Percentiles rank a stretch among this genome's conserved stretches.
Evolutionary conservation across 1,140 invertebrate species (phyloP).

Genomic region (Papilio machaon): DNA sequence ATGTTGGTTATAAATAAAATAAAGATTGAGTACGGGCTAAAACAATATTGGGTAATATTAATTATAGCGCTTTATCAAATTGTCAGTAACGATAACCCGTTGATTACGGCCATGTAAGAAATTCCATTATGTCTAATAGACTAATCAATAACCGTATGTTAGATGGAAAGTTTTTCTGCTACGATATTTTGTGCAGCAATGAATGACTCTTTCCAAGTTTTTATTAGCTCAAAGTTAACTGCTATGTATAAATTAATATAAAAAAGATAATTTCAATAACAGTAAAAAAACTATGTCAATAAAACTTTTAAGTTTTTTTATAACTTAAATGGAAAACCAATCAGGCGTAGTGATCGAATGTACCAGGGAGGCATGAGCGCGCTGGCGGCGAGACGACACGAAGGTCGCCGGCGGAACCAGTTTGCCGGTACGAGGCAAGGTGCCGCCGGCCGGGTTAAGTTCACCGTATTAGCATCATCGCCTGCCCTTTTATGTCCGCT

Average conservation of each 20-base stretch:
- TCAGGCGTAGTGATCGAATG: conserved; percentile 64
- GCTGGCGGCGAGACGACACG: conserved; percentile 62
- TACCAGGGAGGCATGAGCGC: conserved; percentile 70
- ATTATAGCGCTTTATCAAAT: conserved; percentile 34
- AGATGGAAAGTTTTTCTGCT: conserved; percentile 32
- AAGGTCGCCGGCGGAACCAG: conserved; percentile 76
- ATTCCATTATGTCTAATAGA: conserved; percentile 39
- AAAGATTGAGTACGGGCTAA: conserved; percentile 26
- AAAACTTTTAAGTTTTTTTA: neutral
- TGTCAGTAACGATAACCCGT: conserved; percentile 34
- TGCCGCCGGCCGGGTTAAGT: conserved; percentile 77
- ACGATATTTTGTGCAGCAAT: conserved; percentile 27
- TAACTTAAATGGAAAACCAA: conserved; percentile 56
- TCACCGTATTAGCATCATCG: conserved; percentile 78
- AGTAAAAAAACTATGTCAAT: too few relatives aligned
- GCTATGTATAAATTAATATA: neutral
- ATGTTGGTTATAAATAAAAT: conserved; percentile 34
- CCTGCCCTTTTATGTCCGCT: conserved; percentile 76
- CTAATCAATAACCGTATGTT: conserved; percentile 36
- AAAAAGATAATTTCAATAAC: neutral
- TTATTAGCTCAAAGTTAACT: neutral
- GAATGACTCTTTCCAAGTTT: neutral
- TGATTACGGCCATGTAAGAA: conserved; percentile 34
- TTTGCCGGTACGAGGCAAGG: conserved; percentile 77
- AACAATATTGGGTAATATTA: conserved; percentile 34